Conservation (phyloP, 1,140 invertebrate genomes). For the Brachionus paranguensis region DNA sequence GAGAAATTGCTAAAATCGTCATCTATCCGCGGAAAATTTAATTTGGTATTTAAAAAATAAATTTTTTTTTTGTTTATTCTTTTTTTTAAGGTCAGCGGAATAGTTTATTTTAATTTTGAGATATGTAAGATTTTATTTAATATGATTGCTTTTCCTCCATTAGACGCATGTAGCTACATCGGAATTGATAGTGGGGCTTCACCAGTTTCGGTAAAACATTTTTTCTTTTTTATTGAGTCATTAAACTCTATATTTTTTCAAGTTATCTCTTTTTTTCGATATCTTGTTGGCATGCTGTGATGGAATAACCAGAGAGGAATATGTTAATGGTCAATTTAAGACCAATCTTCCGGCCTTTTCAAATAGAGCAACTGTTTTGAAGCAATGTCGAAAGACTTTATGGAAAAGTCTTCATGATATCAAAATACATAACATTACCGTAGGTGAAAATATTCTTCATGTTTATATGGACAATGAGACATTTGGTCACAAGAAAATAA, state of each 20-base stretch:
- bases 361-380: constrained; percentile 39
- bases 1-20: constrained; percentile 43
- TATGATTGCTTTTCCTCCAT: constrained; percentile 47
- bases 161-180: constrained; percentile 59
- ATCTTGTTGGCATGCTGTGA: constrained; percentile 55
- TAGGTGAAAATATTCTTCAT: not conserved
- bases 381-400: constrained; percentile 45
- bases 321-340: constrained; percentile 45
- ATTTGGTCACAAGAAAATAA: not conserved
- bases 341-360: not conserved
- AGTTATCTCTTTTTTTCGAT: constrained; percentile 59
- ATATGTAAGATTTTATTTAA: not conserved
- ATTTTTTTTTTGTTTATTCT: constrained; percentile 42
- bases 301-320: constrained; percentile 51
- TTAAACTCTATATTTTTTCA: not conserved
- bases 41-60: not conserved
- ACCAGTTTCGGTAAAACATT: constrained; percentile 53
- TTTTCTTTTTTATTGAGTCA: not conserved
- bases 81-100: not conserved
- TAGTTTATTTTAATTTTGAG: constrained; percentile 39
- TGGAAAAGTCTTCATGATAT: constrained; percentile 51
- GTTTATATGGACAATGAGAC: constrained; percentile 28
- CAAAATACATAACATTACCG: constrained; percentile 43
- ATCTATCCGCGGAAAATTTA: constrained; percentile 15
- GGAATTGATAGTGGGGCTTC: constrained; percentile 57